These are phyloP conservation scores for Halcyon smyrnensis DNA, from an alignment of 2,797 vertebrate genomes.

Conservation along the genomic window DNA sequence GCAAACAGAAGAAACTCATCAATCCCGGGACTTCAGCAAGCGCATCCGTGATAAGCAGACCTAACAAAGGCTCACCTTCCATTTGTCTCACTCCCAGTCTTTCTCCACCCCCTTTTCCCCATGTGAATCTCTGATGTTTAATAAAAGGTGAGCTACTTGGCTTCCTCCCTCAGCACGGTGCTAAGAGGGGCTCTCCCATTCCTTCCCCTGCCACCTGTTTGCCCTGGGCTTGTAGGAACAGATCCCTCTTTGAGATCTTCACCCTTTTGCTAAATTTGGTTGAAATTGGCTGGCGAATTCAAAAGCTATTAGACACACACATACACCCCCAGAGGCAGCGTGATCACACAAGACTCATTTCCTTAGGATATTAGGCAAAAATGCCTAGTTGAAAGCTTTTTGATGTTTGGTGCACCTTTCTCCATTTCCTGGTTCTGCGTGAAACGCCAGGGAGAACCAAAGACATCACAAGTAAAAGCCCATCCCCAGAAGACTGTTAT, in stretches of 20 bases:
- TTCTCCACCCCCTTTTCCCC: background rate
- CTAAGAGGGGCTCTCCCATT: slow-evolving; percentile 13
- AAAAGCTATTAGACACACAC: slow-evolving; percentile 54
- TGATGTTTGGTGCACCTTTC: slow-evolving; percentile 44
- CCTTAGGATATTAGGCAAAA: slow-evolving; percentile 69
- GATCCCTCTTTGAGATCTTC: slow-evolving; percentile 14
- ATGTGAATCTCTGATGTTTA: background rate
- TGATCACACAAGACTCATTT: slow-evolving; percentile 55
- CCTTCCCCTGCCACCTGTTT: slow-evolving; percentile 2
- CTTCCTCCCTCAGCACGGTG: background rate
- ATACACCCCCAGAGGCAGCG: background rate
- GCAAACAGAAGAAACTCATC: background rate
- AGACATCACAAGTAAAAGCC: slow-evolving; percentile 63
- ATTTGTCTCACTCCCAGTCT: background rate
- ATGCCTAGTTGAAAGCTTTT: slow-evolving; percentile 38
- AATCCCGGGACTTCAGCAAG: background rate
- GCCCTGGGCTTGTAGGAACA: slow-evolving; percentile 8
- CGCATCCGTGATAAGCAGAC: background rate
- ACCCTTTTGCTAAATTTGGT: background rate
- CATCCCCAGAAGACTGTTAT: slow-evolving; percentile 52
- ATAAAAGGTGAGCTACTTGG: background rate
- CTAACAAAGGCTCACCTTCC: background rate
- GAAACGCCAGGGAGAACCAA: slow-evolving; percentile 35
- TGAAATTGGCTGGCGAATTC: slow-evolving; percentile 23
- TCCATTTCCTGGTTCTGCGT: slow-evolving; percentile 55